Percentiles rank a stretch among this genome's conserved stretches.
These are phyloP conservation scores for Lichenostomus cassidix DNA, from an alignment of 2,113 vertebrate genomes.

Conservation along the genomic window DNA sequence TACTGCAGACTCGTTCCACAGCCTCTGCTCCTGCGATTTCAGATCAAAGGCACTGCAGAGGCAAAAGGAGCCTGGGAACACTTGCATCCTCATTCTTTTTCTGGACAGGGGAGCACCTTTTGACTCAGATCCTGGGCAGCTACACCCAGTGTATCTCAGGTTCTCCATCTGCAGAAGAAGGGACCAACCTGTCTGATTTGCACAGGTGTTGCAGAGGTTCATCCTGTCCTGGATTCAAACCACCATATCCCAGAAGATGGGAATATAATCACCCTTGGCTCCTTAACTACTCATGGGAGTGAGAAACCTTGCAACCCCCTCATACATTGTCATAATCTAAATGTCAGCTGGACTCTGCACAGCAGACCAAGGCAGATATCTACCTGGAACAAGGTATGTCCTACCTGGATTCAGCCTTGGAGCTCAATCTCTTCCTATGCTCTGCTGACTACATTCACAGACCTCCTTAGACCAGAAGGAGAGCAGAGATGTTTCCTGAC, in stretches of 20 bases:
- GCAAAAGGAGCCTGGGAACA: conserved; percentile 37
- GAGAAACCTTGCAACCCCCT: neutral
- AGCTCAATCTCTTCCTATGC: neutral
- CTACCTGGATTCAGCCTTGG: neutral
- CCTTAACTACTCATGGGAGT: neutral
- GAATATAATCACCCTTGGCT: neutral
- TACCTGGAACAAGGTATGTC: neutral
- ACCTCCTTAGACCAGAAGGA: neutral
- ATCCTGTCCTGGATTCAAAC: neutral
- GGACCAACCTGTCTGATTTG: neutral
- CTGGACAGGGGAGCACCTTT: neutral
- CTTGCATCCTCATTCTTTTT: neutral
- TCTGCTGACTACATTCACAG: neutral
- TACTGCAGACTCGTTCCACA: conserved; percentile 1
- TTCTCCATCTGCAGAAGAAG: neutral
- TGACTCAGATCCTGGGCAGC: conserved; percentile 18
- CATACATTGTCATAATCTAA: neutral
- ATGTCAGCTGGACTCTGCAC: neutral
- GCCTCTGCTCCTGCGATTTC: neutral
- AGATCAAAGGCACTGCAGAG: conserved; percentile 37
- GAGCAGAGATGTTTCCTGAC: neutral
- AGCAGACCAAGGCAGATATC: neutral
- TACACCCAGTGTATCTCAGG: neutral
- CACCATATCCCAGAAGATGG: neutral
- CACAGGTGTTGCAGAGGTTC: neutral